These are phyloP conservation scores for Motacilla alba DNA, from an alignment of 2,113 vertebrate species.

Conservation along the genomic window DNA sequence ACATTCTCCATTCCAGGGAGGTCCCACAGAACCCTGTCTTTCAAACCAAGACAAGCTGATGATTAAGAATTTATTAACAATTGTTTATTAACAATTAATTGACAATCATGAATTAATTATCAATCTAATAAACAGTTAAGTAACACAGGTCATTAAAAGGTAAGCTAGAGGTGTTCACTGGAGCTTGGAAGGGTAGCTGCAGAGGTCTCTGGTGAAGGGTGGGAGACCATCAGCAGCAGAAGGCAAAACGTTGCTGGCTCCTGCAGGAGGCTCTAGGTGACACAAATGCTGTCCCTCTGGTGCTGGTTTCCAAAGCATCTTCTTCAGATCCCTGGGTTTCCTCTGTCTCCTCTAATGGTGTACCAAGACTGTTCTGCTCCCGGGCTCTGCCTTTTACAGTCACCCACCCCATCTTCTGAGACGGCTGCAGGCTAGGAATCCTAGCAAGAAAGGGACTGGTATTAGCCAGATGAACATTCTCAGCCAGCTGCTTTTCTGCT, in stretches of 20 bases:
- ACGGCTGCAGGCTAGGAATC: background rate
- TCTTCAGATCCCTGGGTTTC: background rate
- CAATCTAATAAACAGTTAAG: background rate
- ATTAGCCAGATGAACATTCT: background rate
- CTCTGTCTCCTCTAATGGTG: too few species aligned
- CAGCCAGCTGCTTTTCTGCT: background rate
- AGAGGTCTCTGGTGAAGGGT: too few species aligned
- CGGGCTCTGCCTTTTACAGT: background rate
- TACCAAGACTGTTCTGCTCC: rapidly evolving
- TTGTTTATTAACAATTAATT: background rate
- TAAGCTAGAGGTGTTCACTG: too few species aligned
- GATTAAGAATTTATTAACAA: background rate
- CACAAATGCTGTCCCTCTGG: background rate
- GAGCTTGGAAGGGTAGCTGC: background rate
- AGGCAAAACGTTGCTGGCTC: rapidly evolving
- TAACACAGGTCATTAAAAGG: background rate
- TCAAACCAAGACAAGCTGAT: background rate
- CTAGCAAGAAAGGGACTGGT: background rate
- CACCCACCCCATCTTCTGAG: background rate
- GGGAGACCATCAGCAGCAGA: background rate
- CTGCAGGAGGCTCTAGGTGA: background rate
- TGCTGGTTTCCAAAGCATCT: background rate
- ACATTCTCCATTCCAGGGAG: background rate
- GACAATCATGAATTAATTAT: too few species aligned
- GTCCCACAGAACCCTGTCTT: background rate